A percentile compares a stretch with the other conserved stretches of the same genome.
phyloP scores from a whole-genome alignment of 1,140 invertebrate species.

The Ceratoteleas bidentatus region DNA sequence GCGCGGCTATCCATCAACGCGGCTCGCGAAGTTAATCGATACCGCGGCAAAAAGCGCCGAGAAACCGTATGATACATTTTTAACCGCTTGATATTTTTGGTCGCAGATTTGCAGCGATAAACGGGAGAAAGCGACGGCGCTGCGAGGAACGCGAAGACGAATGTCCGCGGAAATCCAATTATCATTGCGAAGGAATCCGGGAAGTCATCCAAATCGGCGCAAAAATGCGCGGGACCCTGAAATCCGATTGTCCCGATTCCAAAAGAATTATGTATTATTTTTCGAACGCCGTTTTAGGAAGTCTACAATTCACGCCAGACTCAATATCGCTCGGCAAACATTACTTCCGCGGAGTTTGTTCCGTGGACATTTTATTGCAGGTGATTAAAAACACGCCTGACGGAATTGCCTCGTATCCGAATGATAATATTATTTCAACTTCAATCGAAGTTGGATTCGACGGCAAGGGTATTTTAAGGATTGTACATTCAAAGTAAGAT shows the following conservation, averaged over 20 bases:
- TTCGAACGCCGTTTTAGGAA: constrained; percentile 14
- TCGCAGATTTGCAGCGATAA: constrained; percentile 34
- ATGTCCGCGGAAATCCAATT: constrained; percentile 37
- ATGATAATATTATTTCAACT: constrained; percentile 23
- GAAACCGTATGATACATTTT: no score
- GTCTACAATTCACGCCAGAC: constrained; percentile 18
- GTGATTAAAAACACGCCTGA: constrained; percentile 19
- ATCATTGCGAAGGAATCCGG: constrained; percentile 28
- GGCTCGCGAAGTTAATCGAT: no score
- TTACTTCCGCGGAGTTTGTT: constrained; percentile 22
- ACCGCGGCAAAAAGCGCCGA: no score
- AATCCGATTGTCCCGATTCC: no score
- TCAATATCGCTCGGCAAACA: constrained; percentile 22
- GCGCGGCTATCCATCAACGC: no score
- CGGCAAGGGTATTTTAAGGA: background rate
- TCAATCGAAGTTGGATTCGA: constrained; percentile 1
- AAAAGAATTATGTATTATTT: constrained; percentile 39
- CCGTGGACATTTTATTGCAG: constrained; percentile 16
- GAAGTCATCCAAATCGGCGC: constrained; percentile 5
- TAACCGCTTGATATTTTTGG: constrained; percentile 41
- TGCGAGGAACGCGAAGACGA: constrained; percentile 19
- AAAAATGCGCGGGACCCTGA: no score
- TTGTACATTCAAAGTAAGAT: background rate
- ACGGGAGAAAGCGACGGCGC: constrained; percentile 23
- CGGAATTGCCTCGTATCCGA: constrained; percentile 7